Base-by-base conservation (phyloP, 2,888 invertebrate species). In the Oligia latruncula region DNA sequence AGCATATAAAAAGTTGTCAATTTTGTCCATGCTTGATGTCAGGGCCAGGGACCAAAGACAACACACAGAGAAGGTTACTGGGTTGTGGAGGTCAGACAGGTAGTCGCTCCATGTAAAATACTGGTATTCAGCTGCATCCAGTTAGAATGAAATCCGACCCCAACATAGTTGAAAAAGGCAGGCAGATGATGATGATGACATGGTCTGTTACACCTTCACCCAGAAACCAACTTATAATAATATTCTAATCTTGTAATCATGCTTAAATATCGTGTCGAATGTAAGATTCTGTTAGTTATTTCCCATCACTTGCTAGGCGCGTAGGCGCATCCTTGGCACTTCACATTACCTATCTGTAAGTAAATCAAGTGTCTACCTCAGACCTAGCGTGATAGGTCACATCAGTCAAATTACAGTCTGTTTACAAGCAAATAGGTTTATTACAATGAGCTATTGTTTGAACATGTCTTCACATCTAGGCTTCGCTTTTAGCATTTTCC, bases 371-470 rank as follows among this genome's bases (percentile, higher is more conserved):
- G 9, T 55, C 6, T 23, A 15, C 6, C 49, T 29, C 4, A 52
- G 20, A 23, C 4, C 29, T 84, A 23, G 70, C 84, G 82, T 82
- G 82, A 82, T 82, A 82, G 82, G 84, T 84, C 80, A 73, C 8
- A 1, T 0, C 20, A 72, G 23, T 55, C 35, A 83, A 78, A 81
- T 79, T 71, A 79, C n/a, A 60, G n/a, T 35, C 35, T 35, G 35
- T 71, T 46, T 35, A 60, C n/a, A 46, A 11, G 23, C 46, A 46
- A 70, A 65, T 5, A 23, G 1, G 70, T 68, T 78, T 78, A 78
- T 29, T n/a, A 9, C 20, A 9, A 52, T 68, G 67, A 17, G 17
- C 64, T 52, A 68, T 82, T 72, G 84, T 83, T 78, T 72, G 15
- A 52, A 72, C n/a, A 67, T 43, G 52, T 9, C 65, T 9, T 52